A percentile compares a stretch with the other conserved stretches of the same genome.
Evolutionary conservation across 2,888 invertebrate genomes (phyloP).

Genomic region (Leucophenga montana): DNA sequence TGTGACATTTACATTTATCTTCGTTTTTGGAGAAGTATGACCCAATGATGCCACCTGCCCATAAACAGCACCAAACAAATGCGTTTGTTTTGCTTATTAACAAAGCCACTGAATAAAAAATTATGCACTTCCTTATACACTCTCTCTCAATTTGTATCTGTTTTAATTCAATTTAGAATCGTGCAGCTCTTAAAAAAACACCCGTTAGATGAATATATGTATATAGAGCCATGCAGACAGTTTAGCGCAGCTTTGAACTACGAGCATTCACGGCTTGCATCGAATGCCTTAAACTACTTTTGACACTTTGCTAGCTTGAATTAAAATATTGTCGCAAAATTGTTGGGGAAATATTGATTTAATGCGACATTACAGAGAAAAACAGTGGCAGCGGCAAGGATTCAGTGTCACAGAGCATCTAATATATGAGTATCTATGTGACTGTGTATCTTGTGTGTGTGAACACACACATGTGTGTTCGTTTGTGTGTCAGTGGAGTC

Average conservation of each 20-base stretch:
- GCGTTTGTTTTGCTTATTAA: too few relatives aligned
- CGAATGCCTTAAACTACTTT: slow-evolving; percentile 36
- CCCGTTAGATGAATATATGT: background rate
- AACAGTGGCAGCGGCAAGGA: slow-evolving; percentile 39
- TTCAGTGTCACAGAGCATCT: slow-evolving; percentile 41
- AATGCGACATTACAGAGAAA: slow-evolving; percentile 34
- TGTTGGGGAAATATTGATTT: slow-evolving; percentile 50
- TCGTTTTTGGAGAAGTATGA: too few relatives aligned
- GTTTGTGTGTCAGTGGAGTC: slow-evolving; percentile 8
- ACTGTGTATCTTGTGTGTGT: background rate
- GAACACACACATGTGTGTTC: background rate
- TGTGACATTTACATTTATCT: too few relatives aligned
- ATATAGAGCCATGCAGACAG: too few relatives aligned
- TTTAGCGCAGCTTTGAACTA: too few relatives aligned
- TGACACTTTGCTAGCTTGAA: slow-evolving; percentile 52
- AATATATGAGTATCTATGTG: background rate
- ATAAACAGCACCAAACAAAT: too few relatives aligned
- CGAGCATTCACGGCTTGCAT: background rate
- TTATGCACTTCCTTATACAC: too few relatives aligned
- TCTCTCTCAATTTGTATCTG: too few relatives aligned
- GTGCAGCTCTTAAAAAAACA: too few relatives aligned
- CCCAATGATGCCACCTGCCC: too few relatives aligned
- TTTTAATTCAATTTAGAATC: too few relatives aligned
- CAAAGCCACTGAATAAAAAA: too few relatives aligned
- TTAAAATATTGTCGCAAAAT: slow-evolving; percentile 36